Evolutionary conservation across 2,797 vertebrate species (phyloP).

Genomic region (Eulemur albifrons): DNA sequence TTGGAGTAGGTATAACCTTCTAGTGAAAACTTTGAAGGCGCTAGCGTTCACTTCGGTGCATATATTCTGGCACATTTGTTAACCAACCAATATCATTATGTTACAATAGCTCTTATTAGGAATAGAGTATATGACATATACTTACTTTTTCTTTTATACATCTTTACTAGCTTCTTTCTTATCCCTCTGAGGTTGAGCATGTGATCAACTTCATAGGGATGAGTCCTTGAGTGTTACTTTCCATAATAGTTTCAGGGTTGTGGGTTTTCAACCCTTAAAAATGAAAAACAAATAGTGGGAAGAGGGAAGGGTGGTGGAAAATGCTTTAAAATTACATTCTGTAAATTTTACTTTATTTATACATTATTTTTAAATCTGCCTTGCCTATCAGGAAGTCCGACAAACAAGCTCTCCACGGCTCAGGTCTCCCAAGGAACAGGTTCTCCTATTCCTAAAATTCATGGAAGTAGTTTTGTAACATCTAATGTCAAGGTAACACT

Average conservation of each 20-base stretch:
- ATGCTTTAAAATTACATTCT: conserved; percentile 50
- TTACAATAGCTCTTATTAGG: not conserved
- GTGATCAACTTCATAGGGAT: not conserved
- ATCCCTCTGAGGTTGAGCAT: not conserved
- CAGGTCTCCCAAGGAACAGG: conserved; percentile 89
- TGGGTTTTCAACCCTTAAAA: conserved; percentile 36
- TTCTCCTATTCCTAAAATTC: conserved; percentile 95
- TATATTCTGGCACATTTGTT: not conserved
- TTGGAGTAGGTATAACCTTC: not conserved
- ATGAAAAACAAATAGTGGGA: not conserved
- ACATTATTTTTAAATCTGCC: conserved; percentile 78
- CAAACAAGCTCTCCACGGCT: conserved; percentile 88
- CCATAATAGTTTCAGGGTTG: conserved; percentile 1
- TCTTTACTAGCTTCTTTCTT: not conserved
- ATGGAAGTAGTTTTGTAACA: conserved; percentile 92
- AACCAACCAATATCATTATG: not conserved
- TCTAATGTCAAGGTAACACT: conserved; percentile 94
- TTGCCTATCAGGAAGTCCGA: conserved; percentile 90
- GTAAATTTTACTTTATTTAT: conserved; percentile 47
- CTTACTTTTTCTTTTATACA: not conserved
- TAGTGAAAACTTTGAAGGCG: not conserved
- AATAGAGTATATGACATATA: not conserved
- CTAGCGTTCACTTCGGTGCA: not conserved
- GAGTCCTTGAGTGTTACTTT: conserved; percentile 19
- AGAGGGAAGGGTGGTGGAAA: not conserved